phyloP scores from a whole-genome alignment of 1,140 invertebrate species.

The Drosophila mauritiana region DNA sequence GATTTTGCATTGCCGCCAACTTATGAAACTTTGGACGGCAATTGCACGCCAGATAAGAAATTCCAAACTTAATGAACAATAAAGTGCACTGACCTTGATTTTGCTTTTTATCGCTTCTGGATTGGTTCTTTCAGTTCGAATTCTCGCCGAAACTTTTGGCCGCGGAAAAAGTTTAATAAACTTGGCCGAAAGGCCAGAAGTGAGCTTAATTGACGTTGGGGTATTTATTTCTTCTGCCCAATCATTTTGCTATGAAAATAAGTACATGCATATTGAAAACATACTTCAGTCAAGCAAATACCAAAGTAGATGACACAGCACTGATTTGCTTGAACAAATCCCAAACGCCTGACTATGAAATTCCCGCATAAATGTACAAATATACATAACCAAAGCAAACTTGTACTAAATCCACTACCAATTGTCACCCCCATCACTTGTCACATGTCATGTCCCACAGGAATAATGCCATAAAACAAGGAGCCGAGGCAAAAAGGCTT shows the following conservation, averaged over 20 bases:
- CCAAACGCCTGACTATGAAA: not conserved
- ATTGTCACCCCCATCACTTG: constrained; percentile 6
- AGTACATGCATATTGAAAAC: not conserved
- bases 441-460: constrained; percentile 20
- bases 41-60: not conserved
- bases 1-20: not conserved
- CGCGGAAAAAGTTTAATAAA: not conserved
- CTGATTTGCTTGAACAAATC: not conserved
- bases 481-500: not conserved
- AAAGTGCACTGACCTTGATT: not conserved
- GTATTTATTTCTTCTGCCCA: not conserved
- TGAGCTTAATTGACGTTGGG: not conserved
- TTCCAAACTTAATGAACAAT: not conserved
- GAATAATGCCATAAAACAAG: constrained; percentile 17
- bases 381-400: constrained; percentile 10
- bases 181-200: not conserved
- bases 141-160: not conserved
- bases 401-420: constrained; percentile 2
- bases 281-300: not conserved
- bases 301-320: not conserved
- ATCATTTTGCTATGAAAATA: not conserved
- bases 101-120: not conserved
- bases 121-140: not conserved
- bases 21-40: not conserved
- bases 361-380: not conserved